phyloP scores from a whole-genome alignment of 2,797 vertebrate species.

The Bufotes viridis region DNA sequence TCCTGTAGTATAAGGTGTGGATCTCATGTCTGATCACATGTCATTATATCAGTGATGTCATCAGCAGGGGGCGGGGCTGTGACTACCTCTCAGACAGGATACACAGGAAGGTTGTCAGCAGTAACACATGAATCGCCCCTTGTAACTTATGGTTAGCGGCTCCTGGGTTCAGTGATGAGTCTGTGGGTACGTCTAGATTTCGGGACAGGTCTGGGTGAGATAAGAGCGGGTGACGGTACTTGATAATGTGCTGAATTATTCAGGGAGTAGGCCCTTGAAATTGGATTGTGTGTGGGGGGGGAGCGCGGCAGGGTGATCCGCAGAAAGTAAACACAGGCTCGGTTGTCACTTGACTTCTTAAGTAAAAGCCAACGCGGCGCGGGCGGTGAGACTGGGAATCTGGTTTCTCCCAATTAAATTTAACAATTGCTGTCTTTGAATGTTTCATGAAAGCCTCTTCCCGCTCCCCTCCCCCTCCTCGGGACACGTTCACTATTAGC shows the following conservation, averaged over 20 bases:
- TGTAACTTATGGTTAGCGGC: not conserved
- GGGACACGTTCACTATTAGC: constrained; percentile 53
- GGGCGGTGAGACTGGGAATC: constrained; percentile 64
- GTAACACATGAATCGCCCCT: too few species aligned
- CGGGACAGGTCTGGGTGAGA: constrained; percentile 26
- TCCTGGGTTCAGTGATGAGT: not conserved
- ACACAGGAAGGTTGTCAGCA: too few species aligned
- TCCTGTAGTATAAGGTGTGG: too few species aligned
- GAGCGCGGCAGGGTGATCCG: not conserved
- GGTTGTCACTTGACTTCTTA: constrained; percentile 73
- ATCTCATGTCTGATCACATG: too few species aligned
- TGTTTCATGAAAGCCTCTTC: constrained; percentile 74
- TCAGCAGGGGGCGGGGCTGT: too few species aligned
- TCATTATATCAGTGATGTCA: too few species aligned
- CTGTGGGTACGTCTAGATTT: not conserved
- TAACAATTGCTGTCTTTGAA: constrained; percentile 76
- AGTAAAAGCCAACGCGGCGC: constrained; percentile 69
- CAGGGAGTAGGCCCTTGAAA: constrained; percentile 49
- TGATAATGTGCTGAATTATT: constrained; percentile 61
- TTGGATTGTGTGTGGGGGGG: constrained; percentile 18
- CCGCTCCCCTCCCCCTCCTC: not conserved
- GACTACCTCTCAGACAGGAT: too few species aligned
- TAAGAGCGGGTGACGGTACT: constrained; percentile 48
- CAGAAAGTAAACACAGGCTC: constrained; percentile 61
- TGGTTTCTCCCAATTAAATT: constrained; percentile 79